Percentiles rank a stretch among this genome's conserved stretches.
Evolutionary conservation across 2,888 invertebrate genomes (phyloP).

Genomic region (Drosophila rellima): DNA sequence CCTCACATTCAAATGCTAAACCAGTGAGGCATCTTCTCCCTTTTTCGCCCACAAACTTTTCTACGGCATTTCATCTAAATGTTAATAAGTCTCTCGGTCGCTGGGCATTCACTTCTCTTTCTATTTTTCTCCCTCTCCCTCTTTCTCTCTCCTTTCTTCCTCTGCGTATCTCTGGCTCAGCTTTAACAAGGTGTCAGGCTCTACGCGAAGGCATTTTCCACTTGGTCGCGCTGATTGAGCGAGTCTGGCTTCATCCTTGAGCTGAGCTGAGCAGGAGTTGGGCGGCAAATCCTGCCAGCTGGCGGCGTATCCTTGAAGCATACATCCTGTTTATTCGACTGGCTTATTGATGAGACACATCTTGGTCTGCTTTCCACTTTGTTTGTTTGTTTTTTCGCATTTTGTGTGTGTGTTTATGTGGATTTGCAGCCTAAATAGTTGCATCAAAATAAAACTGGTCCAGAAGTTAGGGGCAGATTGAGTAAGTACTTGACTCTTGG

Average conservation of each 20-base stretch:
- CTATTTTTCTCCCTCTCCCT: background rate
- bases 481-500: conserved; percentile 62
- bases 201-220: conserved; percentile 75
- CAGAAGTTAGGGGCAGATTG: conserved; percentile 31
- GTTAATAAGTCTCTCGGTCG: conserved; percentile 70
- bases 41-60: conserved; percentile 27
- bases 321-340: conserved; percentile 78
- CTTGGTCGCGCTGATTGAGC: conserved; percentile 79
- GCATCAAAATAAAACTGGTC: conserved; percentile 46
- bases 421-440: conserved; percentile 74
- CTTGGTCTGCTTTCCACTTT: conserved; percentile 31
- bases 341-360: conserved; percentile 74
- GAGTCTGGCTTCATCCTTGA: conserved; percentile 37
- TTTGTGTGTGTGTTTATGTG: conserved; percentile 49
- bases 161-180: conserved; percentile 14
- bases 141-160: conserved; percentile 5
- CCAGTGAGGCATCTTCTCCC: conserved; percentile 22
- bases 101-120: background rate
- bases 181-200: conserved; percentile 74
- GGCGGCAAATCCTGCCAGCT: conserved; percentile 54
- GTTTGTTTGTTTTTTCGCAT: conserved; percentile 36
- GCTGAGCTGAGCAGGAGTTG: background rate
- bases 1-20: conserved; percentile 67
- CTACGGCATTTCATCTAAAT: conserved; percentile 75
- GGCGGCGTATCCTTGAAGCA: conserved; percentile 56